Percentiles rank a stretch among this genome's conserved stretches.
Conservation (phyloP, 2,797 vertebrate species). For the Gallinago solitaria region DNA sequence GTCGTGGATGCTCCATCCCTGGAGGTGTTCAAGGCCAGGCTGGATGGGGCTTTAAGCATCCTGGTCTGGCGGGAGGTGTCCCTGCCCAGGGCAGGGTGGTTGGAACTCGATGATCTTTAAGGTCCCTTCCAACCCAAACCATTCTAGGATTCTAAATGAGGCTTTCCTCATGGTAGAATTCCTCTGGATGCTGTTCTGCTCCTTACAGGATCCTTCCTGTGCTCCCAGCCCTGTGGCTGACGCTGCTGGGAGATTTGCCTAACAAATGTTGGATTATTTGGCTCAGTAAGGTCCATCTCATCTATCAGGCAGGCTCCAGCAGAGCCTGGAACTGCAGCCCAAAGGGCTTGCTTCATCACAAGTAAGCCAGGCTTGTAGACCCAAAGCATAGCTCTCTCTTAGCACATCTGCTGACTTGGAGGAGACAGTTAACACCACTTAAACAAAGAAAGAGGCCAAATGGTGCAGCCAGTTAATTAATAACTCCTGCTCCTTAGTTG, state of each 20-base stretch:
- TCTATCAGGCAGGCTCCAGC: background rate
- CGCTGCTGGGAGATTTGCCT: background rate
- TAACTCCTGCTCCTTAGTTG: background rate
- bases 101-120: no score
- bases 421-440: background rate
- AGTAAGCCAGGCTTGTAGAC: background rate
- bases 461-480: background rate
- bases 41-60: no score
- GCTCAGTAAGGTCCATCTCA: background rate
- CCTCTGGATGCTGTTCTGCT: background rate
- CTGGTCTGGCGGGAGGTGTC: no score
- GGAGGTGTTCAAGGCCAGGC: no score
- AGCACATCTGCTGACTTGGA: background rate
- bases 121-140: no score
- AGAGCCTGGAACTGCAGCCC: background rate
- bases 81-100: no score
- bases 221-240: background rate
- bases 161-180: background rate
- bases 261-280: fast-evolving
- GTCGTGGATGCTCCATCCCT: no score
- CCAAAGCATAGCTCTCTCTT: background rate
- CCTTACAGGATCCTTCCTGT: background rate
- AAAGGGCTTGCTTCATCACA: background rate
- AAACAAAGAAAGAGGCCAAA: background rate
- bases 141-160: background rate